phyloP scores from a whole-genome alignment of 2,113 vertebrate species.

The Suncus etruscus region DNA sequence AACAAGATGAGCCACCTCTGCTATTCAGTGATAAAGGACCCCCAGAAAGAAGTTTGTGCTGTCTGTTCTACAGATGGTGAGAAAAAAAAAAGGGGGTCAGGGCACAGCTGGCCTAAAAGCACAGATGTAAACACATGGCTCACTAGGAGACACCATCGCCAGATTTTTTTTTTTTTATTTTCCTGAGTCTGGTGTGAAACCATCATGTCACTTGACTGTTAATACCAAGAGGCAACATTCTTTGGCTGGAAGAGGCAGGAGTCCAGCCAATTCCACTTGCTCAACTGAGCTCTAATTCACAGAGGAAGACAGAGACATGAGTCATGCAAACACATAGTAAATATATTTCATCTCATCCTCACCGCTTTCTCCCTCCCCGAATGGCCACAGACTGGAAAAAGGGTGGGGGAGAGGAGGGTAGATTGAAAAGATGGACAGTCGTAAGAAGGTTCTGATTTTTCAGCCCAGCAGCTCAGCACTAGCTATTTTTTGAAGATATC shows the following conservation, averaged over 20 bases:
- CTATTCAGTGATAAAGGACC: constrained; percentile 39
- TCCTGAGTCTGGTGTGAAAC: constrained; percentile 10
- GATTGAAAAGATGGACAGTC: not conserved
- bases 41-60: not conserved
- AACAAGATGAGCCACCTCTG: constrained; percentile 56
- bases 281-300: constrained; percentile 64
- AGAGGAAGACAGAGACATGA: constrained; percentile 74
- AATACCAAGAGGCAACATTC: constrained; percentile 56
- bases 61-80: not conserved
- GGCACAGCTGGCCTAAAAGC: constrained; percentile 43
- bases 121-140: constrained; percentile 24
- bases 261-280: constrained; percentile 32
- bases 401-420: not conserved
- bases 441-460: constrained; percentile 19
- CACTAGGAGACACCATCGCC: not conserved
- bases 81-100: not conserved
- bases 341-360: constrained; percentile 67
- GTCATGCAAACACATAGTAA: constrained; percentile 75
- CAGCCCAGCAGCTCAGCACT: not conserved
- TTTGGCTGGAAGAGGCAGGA: constrained; percentile 67
- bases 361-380: constrained; percentile 42
- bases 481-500: constrained; percentile 43
- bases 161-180: constrained; percentile 1
- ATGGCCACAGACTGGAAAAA: constrained; percentile 62
- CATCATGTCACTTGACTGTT: constrained; percentile 18